Base-by-base conservation (phyloP, 2,113 vertebrate genomes). In the Dicentrarchus labrax region DNA sequence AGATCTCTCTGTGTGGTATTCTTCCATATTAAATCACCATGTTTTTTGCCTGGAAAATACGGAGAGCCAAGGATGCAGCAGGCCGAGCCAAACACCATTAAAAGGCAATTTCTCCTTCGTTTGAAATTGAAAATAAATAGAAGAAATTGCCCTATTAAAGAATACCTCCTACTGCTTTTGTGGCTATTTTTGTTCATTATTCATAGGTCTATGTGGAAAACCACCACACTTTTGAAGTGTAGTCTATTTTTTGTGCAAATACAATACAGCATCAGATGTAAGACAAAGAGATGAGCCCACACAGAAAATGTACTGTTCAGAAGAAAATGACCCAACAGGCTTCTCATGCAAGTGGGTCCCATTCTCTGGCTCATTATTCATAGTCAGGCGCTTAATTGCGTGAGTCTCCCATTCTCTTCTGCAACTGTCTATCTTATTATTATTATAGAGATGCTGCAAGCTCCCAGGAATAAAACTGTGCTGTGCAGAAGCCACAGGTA, bases 31-130 rank as follows among this genome's bases (percentile, higher is more conserved):
- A 80, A 80, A 82, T 57, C 45, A 61, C 11, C 51, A 48, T 6
- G 12, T 68, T 70, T 76, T 74, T 51, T 67, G 64, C 61, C 75
- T 76, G 82, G 88, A 82, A 87, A 78, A 76, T 53, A 17, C 11
- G 16, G 13, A 73, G 71, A 59, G 79, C 84, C 80, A 77, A 56
- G 19, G 53, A 74, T 39, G 21, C 5, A 72, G 51, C 21, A 0
- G 4, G 24, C 61, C 6, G n/a, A 82, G 74, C 74, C 88, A 86
- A 72, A 67, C 54, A 15, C 57, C 70, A 86, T 86, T 82, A 82
- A 82, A 79, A 82, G 50, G 65, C 57, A 0, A 72, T 82, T 88
- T 66, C 24, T 80, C 22, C 21, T 54, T 15, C 57, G 76, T 64
- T 19, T 53, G 30, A 30, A 69, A 62, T 45, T 1, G 8, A 64